Evolutionary conservation across 2,113 vertebrate genomes (phyloP).

Genomic region (Eubucco bourcierii): DNA sequence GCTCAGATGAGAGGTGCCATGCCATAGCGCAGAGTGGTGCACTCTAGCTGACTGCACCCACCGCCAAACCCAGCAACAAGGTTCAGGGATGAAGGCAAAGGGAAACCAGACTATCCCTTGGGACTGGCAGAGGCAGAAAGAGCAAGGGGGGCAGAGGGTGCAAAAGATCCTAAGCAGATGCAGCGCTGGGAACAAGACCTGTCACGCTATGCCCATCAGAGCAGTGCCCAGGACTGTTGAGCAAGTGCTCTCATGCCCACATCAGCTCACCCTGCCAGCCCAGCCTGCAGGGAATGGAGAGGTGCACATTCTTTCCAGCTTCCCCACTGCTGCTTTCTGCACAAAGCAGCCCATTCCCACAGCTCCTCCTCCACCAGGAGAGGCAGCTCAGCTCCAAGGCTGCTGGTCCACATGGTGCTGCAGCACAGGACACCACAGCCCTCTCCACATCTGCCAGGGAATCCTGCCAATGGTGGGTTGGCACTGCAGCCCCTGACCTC

Average conservation of each 20-base stretch:
- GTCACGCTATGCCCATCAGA: not conserved
- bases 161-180: not conserved
- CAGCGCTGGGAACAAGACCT: not conserved
- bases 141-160: not conserved
- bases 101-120: not conserved
- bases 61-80: not conserved
- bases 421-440: not conserved
- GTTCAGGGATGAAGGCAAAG: not conserved
- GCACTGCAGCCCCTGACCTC: not conserved
- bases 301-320: not conserved
- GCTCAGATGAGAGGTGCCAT: not conserved
- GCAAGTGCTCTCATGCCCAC: fast-evolving
- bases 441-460: not conserved
- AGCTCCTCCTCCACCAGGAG: not conserved
- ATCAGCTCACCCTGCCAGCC: not conserved
- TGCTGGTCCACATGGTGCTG: not conserved
- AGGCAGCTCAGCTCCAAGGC: not conserved
- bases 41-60: not conserved
- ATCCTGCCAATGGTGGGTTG: not conserved
- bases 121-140: not conserved
- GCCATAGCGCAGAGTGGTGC: not conserved
- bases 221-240: not conserved
- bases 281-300: not conserved
- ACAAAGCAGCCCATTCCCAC: constrained; percentile 11
- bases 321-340: not conserved